These are phyloP conservation scores for Aplidium turbinatum DNA, from an alignment of 23 tunicate genomes.

Conservation along the genomic window DNA sequence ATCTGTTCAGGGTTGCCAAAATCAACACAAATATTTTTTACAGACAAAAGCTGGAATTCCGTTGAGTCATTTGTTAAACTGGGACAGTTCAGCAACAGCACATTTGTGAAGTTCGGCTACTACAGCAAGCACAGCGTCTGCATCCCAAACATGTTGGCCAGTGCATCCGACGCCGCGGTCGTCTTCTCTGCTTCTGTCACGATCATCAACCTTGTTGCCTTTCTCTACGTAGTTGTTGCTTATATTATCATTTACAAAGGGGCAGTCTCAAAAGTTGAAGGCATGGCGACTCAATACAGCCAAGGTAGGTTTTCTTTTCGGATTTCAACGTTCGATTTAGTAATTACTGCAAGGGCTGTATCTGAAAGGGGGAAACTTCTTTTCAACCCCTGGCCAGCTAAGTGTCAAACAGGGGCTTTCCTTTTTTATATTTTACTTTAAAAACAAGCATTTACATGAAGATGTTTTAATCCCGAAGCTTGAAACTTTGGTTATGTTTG, in stretches of 20 bases:
- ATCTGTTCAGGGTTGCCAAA: too few species aligned
- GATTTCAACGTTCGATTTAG: too few species aligned
- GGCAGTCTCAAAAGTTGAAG: conserved; percentile 22
- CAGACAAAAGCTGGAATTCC: conserved; percentile 18
- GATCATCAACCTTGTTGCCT: conserved; percentile 27
- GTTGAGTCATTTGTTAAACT: conserved; percentile 9
- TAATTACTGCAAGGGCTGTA: too few species aligned
- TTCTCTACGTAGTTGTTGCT: conserved; percentile 21
- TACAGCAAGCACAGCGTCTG: conserved; percentile 56
- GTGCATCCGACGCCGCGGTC: conserved; percentile 17
- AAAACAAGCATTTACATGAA: too few species aligned
- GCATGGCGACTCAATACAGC: not conserved
- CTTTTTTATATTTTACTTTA: too few species aligned
- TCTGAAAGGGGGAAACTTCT: too few species aligned
- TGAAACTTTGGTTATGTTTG: too few species aligned
- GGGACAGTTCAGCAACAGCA: not conserved
- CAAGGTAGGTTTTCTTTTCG: conserved; percentile 1
- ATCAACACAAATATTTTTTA: not conserved
- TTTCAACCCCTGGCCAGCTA: too few species aligned
- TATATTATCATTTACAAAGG: conserved; percentile 43
- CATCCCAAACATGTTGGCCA: conserved; percentile 49
- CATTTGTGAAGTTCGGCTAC: conserved; percentile 38
- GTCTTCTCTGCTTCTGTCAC: conserved; percentile 23
- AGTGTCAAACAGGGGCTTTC: too few species aligned
- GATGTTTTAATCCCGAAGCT: too few species aligned